Evolutionary conservation across 1,140 invertebrate species (phyloP).

Genomic region (Arion vulgaris): DNA sequence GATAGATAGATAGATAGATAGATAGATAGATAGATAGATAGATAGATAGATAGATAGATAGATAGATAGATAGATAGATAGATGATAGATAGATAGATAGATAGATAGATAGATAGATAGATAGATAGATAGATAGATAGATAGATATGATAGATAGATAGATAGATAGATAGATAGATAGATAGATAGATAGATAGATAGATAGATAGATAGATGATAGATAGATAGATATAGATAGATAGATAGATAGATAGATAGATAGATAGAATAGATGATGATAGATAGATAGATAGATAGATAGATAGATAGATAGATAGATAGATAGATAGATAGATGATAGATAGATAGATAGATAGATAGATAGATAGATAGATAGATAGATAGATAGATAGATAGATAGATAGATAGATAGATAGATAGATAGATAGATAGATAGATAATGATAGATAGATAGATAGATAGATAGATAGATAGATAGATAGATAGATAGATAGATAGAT

Average conservation of each 20-base stretch:
- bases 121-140: conserved; percentile 5
- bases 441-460: conserved; percentile 4
- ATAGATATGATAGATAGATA: not conserved
- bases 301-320: conserved; percentile 8
- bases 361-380: not conserved
- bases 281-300: conserved; percentile 8
- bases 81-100: conserved; percentile 5
- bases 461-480: conserved; percentile 8
- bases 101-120: conserved; percentile 8
- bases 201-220: too few relatives aligned
- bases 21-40: not conserved
- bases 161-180: not conserved
- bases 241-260: not conserved
- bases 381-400: too few relatives aligned
- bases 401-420: not conserved
- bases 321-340: not conserved
- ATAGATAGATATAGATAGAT: not conserved
- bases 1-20: too few relatives aligned
- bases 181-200: not conserved
- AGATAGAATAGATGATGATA: not conserved
- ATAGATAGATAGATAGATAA: not conserved
- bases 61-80: not conserved
- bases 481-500: conserved; percentile 8
- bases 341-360: not conserved
- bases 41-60: not conserved